Evolutionary conservation across 2,797 vertebrate genomes (phyloP).

Genomic region (Acrossocheilus fasciatus): DNA sequence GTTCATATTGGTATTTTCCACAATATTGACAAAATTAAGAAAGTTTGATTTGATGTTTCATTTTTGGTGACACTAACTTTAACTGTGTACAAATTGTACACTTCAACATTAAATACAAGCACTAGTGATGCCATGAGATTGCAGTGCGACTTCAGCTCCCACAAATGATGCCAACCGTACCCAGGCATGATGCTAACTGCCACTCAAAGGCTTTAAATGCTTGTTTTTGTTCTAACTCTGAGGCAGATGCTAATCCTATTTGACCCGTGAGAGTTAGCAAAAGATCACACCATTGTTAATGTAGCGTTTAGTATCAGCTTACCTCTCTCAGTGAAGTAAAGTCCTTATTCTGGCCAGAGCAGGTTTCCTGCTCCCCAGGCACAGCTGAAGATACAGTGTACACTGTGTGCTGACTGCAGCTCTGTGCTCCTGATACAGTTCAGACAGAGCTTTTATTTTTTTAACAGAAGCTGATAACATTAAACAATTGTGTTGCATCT

Average conservation of each 20-base stretch:
- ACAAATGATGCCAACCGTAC: constrained; percentile 2
- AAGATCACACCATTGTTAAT: constrained; percentile 10
- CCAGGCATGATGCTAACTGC: background rate
- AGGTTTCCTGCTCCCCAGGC: background rate
- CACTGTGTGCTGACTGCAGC: background rate
- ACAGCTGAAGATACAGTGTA: background rate
- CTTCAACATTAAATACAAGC: background rate
- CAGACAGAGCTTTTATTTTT: background rate
- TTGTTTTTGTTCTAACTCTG: constrained; percentile 13
- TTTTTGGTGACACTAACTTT: background rate
- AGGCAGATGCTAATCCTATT: constrained; percentile 20
- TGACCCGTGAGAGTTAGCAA: constrained; percentile 8
- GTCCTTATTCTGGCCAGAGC: background rate
- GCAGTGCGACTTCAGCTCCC: constrained; percentile 5
- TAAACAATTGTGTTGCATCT: background rate
- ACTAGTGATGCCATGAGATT: constrained; percentile 11
- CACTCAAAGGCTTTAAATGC: constrained; percentile 14
- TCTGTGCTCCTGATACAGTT: background rate
- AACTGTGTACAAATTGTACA: background rate
- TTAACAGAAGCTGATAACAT: background rate
- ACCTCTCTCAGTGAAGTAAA: constrained; percentile 2
- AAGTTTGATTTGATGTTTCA: background rate
- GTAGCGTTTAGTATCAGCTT: constrained; percentile 10
- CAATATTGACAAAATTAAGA: background rate
- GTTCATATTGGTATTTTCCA: background rate